phyloP scores from a whole-genome alignment of 2,797 vertebrate species.

The Leptatherina wallacei region DNA sequence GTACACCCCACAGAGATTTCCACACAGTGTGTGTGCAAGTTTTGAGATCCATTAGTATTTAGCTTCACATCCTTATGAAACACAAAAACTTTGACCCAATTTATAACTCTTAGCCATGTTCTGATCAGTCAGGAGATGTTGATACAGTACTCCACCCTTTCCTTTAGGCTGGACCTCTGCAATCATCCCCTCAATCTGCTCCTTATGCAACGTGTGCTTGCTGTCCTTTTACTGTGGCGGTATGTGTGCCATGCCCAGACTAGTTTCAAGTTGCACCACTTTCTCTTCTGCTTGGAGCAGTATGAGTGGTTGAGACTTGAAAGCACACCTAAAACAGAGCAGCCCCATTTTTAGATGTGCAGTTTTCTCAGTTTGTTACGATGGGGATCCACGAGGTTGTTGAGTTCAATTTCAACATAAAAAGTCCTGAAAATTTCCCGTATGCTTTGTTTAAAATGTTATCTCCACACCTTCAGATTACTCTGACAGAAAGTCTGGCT shows the following conservation, averaged over 20 bases:
- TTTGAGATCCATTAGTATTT: conserved; percentile 2
- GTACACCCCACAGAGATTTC: too few species aligned
- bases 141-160: conserved; percentile 45
- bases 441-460: too few species aligned
- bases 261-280: conserved; percentile 56
- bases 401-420: not conserved
- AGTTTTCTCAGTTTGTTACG: conserved; percentile 2
- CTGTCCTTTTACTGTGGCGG: not conserved
- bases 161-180: conserved; percentile 38
- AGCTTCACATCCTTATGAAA: not conserved
- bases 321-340: conserved; percentile 9
- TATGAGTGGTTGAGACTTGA: conserved; percentile 13
- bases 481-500: too few species aligned
- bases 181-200: conserved; percentile 31
- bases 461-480: too few species aligned
- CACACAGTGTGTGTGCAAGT: too few species aligned
- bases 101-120: conserved; percentile 13
- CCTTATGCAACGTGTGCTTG: conserved; percentile 31
- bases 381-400: not conserved
- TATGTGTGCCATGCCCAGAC: conserved; percentile 45
- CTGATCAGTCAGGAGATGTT: conserved; percentile 15
- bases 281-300: conserved; percentile 15
- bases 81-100: not conserved
- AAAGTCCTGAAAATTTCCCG: not conserved
- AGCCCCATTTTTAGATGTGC: not conserved